Evolutionary conservation across 2,888 invertebrate genomes (phyloP), one percentile per base, ranked within the genome.

Genomic region (Troides helena): DNA sequence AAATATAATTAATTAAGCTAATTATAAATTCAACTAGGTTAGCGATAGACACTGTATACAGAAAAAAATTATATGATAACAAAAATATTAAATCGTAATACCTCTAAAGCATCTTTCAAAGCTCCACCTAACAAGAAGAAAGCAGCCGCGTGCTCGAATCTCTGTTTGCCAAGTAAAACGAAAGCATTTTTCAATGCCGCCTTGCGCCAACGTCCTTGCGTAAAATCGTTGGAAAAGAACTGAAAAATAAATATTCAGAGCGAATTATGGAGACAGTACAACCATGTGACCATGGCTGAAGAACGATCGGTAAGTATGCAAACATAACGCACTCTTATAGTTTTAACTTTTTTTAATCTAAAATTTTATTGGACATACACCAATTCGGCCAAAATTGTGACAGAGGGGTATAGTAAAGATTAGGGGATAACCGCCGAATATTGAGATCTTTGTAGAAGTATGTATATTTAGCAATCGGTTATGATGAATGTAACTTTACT

Each of bases 171-270:
- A 57, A 99, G 94, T 59, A 99, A 89, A 2, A 98, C 98, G 84
- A 98, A 99, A 0, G 99, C 99, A 86, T 99, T 99, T 90, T 99
- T 99, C 73, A 99, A 86, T 0, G 99, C 99, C 0, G 99, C 99
- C 83, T 98, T 99, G 25, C 99, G 95, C 99, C 99, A 99, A 67
- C 99, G 94, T 78, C 98, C 97, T 81, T 98, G 96, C 2, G 93
- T 86, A 84, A 99, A 99, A 83, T 99, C 98, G 83, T 99, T 98
- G 30, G 97, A 91, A 85, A 99, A 99, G 93, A 99, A 99, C 81
- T 94, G 81, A 39, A 77, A 77, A 66, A 53, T 6, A 61, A 39
- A 46, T 36, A 5, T 8, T 14, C 12, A 36, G 14, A 14, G 0
- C 2, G 18, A 50, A 50, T 17, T 50, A 50, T 17, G 5, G 4